These are phyloP conservation scores for Poecilia gillii DNA, from an alignment of 2,797 vertebrate genomes.

Conservation along the genomic window DNA sequence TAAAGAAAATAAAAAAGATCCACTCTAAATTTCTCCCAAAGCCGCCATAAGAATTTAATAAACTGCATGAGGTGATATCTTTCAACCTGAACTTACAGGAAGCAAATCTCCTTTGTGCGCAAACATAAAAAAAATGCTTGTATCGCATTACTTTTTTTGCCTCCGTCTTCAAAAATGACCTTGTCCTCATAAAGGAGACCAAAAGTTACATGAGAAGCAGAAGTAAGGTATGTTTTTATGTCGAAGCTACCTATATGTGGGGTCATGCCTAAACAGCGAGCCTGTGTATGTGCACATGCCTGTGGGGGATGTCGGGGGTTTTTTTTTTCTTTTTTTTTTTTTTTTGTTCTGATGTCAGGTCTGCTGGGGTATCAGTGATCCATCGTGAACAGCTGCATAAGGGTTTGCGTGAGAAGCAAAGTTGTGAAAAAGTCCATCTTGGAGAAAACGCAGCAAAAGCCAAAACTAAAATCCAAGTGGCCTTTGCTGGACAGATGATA, in stretches of 20 bases:
- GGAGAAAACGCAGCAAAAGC: constrained; percentile 13
- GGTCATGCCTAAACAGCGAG: constrained; percentile 38
- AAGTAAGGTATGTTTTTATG: constrained; percentile 50
- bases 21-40: neutral
- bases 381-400: constrained; percentile 80
- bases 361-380: constrained; percentile 74
- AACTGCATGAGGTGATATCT: neutral
- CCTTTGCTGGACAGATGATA: constrained; percentile 15
- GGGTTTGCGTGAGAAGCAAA: constrained; percentile 75
- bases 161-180: constrained; percentile 51
- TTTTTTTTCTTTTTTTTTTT: constrained; percentile 58
- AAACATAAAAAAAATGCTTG: neutral
- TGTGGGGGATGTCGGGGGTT: constrained; percentile 39
- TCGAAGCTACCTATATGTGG: constrained; percentile 39
- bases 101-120: constrained; percentile 6
- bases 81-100: neutral
- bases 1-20: neutral
- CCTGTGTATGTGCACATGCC: constrained; percentile 31
- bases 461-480: constrained; percentile 10
- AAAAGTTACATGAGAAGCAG: constrained; percentile 68
- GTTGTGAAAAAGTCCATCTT: constrained; percentile 61
- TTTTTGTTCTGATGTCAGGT: constrained; percentile 69
- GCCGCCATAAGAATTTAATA: neutral
- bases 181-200: constrained; percentile 64
- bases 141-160: constrained; percentile 17